Conservation (phyloP, 2,888 invertebrate genomes). For the Philaethria dido region DNA sequence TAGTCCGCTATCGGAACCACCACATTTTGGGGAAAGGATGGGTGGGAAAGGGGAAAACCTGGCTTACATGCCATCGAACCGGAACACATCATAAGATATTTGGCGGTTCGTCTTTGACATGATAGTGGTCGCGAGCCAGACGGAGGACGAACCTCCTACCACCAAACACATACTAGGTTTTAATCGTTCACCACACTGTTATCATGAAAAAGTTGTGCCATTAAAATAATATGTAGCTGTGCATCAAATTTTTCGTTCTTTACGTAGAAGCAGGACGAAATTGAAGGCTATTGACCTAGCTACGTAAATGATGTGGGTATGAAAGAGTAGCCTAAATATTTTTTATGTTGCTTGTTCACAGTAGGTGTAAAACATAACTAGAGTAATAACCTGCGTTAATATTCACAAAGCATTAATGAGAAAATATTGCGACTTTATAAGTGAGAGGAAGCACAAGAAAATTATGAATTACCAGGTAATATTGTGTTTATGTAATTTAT, state of each 20-base stretch:
- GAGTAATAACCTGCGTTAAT: not conserved
- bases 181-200: not conserved
- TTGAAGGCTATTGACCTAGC: conserved; percentile 42
- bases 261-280: conserved; percentile 35
- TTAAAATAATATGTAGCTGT: conserved; percentile 3
- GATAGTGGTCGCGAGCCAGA: too few relatives aligned
- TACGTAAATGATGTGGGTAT: conserved; percentile 22
- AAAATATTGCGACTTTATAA: not conserved
- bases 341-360: conserved; percentile 5
- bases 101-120: too few relatives aligned
- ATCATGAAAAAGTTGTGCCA: not conserved
- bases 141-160: too few relatives aligned
- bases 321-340: conserved; percentile 28
- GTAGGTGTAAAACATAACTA: conserved; percentile 11
- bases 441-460: not conserved
- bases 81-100: too few relatives aligned
- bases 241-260: conserved; percentile 1
- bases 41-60: too few relatives aligned
- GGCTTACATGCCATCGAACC: too few relatives aligned
- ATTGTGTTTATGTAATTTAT: not conserved
- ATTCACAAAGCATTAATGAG: conserved; percentile 3
- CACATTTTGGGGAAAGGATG: too few relatives aligned
- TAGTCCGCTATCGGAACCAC: too few relatives aligned
- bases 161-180: too few relatives aligned
- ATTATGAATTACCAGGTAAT: not conserved